Percentiles rank a stretch among this genome's conserved stretches.
These are phyloP conservation scores for Sus cebifrons DNA, from an alignment of 2,797 vertebrate genomes.

Conservation along the genomic window DNA sequence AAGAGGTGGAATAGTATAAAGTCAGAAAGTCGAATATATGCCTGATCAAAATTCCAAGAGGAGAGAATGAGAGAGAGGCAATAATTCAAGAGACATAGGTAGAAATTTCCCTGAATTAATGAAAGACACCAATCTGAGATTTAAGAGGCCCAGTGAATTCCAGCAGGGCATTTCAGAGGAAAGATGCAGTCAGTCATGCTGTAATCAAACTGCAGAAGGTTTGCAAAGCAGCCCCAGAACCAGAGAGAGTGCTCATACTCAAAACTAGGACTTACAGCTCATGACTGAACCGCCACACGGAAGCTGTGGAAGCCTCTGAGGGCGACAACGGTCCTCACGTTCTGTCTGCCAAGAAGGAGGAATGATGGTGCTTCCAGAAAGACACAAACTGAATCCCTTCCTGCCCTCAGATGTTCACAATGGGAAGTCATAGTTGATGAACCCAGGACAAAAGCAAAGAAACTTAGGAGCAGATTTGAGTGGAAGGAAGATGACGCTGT, in stretches of 20 bases:
- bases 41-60: background rate
- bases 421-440: no score
- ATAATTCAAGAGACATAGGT: accelerated
- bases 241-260: accelerated
- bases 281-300: accelerated
- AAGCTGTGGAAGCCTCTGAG: accelerated
- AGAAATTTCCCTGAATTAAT: background rate
- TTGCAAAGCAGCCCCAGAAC: background rate
- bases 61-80: background rate
- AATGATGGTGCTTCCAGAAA: background rate
- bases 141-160: background rate
- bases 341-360: background rate
- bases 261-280: background rate
- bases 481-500: no score
- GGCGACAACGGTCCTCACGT: background rate
- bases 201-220: background rate
- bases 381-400: background rate
- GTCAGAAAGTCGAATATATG: no score
- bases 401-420: background rate
- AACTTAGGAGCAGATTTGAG: no score
- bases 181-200: background rate
- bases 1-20: accelerated
- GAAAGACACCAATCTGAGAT: background rate
- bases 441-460: no score
- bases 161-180: background rate